phyloP scores from a whole-genome alignment of 2,113 vertebrate species.

The Cyphomyrus discorhynchus region DNA sequence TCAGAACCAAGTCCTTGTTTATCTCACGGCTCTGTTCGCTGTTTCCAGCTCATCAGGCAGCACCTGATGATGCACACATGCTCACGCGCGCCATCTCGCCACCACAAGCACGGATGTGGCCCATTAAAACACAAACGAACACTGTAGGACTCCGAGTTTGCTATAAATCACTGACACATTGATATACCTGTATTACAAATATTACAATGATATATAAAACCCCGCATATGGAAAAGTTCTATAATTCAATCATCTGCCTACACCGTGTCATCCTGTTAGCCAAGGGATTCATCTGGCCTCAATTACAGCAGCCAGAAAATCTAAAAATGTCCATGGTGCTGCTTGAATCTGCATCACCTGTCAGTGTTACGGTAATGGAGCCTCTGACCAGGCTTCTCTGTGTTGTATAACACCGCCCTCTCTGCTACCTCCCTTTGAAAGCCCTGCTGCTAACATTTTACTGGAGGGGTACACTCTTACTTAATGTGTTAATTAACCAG shows the following conservation, averaged over 20 bases:
- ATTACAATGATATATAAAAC: background rate
- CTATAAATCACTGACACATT: background rate
- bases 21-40: background rate
- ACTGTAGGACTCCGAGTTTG: background rate
- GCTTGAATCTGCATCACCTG: background rate
- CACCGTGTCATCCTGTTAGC: background rate
- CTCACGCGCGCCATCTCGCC: no score
- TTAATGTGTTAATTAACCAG: background rate
- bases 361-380: background rate
- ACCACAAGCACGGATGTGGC: background rate
- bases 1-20: background rate
- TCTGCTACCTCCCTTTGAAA: background rate
- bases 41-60: background rate
- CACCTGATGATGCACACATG: background rate
- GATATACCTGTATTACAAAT: background rate
- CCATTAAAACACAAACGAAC: background rate
- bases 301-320: conserved; percentile 4
- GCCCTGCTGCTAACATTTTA: background rate
- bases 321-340: background rate
- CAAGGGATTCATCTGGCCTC: background rate
- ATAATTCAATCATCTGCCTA: conserved; percentile 12
- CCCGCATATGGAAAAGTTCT: background rate
- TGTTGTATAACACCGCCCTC: background rate
- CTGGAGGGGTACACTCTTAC: background rate
- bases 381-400: background rate